Evolutionary conservation across 1,140 invertebrate species (phyloP).

Genomic region (Heliconius nattereri): DNA sequence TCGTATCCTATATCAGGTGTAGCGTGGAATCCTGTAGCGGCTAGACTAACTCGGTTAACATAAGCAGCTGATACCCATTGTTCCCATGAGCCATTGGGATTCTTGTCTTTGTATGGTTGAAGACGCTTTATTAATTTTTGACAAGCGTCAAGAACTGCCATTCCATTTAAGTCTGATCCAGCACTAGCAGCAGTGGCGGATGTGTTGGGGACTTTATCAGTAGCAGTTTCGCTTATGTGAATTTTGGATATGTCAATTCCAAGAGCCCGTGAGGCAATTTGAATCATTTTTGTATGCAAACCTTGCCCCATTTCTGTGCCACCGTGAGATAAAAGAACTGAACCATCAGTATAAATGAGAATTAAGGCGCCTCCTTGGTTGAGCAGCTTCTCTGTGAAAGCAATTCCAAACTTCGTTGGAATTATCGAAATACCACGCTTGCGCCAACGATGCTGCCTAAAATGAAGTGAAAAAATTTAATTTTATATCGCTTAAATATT

Average conservation of each 20-base stretch:
- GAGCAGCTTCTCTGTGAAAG: conserved; percentile 89
- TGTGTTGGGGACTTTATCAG: conserved; percentile 97
- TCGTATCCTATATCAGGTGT: conserved; percentile 91
- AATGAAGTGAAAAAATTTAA: conserved; percentile 46
- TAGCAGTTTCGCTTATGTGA: conserved; percentile 93
- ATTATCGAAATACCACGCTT: conserved; percentile 93
- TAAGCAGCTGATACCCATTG: conserved; percentile 93
- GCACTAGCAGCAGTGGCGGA: conserved; percentile 95
- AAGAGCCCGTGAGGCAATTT: conserved; percentile 89
- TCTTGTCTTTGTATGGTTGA: conserved; percentile 87
- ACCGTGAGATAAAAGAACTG: conserved; percentile 94
- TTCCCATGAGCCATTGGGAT: conserved; percentile 92
- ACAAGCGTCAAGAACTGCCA: conserved; percentile 95
- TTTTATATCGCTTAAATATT: background rate
- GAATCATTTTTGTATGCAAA: conserved; percentile 96
- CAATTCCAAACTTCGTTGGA: conserved; percentile 95
- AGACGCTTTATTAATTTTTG: conserved; percentile 88
- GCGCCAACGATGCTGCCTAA: conserved; percentile 89
- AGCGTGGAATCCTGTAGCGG: conserved; percentile 92
- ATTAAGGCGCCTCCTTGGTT: conserved; percentile 95
- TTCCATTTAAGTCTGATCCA: conserved; percentile 96
- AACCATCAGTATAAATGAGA: conserved; percentile 95
- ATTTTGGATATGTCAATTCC: conserved; percentile 89
- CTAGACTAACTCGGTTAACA: conserved; percentile 89
- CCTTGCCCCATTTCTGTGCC: conserved; percentile 99